Conservation (phyloP, 2,113 vertebrate species). For the Ceratotherium simum region DNA sequence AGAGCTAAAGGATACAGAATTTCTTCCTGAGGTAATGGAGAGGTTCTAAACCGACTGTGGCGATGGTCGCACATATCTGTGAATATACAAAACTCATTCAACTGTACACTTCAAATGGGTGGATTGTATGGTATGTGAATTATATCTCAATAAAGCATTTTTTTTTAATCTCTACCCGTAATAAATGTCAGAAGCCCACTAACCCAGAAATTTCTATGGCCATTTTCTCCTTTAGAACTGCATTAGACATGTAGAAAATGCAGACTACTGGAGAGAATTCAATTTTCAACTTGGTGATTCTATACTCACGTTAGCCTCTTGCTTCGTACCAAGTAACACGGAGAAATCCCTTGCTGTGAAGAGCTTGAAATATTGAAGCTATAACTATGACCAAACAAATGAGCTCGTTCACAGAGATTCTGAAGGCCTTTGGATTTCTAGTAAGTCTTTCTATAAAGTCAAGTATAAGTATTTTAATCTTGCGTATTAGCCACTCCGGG, state of each 20-base stretch:
- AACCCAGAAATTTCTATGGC: not conserved
- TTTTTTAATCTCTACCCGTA: not conserved
- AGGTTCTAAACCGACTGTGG: not conserved
- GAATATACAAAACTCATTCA: not conserved
- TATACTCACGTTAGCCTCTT: not conserved
- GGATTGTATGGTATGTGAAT: not conserved
- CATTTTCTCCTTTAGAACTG: not conserved
- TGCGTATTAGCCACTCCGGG: not conserved
- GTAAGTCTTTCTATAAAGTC: not conserved
- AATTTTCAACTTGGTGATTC: not conserved
- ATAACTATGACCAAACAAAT: not conserved
- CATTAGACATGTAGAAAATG: not conserved
- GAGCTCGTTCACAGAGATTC: conserved; percentile 8
- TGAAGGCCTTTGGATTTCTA: not conserved
- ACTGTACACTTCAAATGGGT: not conserved
- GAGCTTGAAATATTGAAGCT: conserved; percentile 40
- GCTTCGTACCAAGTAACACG: not conserved
- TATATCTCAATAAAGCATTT: not conserved
- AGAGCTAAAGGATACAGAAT: not conserved
- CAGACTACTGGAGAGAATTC: not conserved
- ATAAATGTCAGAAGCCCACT: not conserved
- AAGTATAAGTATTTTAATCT: not conserved
- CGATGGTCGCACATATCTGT: not conserved
- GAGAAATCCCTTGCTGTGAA: not conserved
- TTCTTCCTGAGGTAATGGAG: not conserved